A percentile compares a stretch with the other conserved stretches of the same genome.
phyloP scores from a whole-genome alignment of 1,140 invertebrate genomes.

The Apis cerana region DNA sequence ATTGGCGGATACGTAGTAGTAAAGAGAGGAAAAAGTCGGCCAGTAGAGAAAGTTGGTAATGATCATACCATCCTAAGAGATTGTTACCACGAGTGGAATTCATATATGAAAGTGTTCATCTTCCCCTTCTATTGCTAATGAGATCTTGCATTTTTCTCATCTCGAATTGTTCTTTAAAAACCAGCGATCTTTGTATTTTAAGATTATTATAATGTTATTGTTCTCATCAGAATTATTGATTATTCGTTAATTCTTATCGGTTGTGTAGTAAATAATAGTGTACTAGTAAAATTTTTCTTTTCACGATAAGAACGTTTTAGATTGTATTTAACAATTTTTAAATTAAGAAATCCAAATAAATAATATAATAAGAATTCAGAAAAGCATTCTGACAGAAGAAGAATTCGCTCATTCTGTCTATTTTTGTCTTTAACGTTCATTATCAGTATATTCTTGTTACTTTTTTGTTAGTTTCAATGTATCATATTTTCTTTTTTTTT shows the following conservation, averaged over 20 bases:
- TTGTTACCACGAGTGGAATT: conserved; percentile 4
- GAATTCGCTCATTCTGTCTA: too few species aligned
- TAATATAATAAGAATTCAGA: too few species aligned
- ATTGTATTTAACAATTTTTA: too few species aligned
- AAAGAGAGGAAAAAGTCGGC: conserved; percentile 13
- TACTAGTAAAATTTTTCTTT: not conserved
- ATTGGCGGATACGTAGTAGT: not conserved
- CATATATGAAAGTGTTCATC: not conserved
- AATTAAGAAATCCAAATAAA: too few species aligned
- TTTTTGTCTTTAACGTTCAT: too few species aligned
- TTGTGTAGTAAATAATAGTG: not conserved
- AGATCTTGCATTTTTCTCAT: not conserved
- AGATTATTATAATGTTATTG: too few species aligned
- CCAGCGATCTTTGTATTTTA: not conserved
- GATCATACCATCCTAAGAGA: conserved; percentile 10
- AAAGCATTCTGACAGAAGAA: too few species aligned
- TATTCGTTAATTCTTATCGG: not conserved
- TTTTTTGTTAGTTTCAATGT: too few species aligned
- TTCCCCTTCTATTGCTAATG: not conserved
- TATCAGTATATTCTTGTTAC: too few species aligned
- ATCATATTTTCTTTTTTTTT: too few species aligned
- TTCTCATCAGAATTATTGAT: not conserved
- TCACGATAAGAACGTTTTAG: too few species aligned
- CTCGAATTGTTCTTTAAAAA: not conserved
- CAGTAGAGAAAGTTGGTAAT: conserved; percentile 9